These are phyloP conservation scores for Glaucomys volans DNA, from an alignment of 2,113 vertebrate species.

Conservation along the genomic window DNA sequence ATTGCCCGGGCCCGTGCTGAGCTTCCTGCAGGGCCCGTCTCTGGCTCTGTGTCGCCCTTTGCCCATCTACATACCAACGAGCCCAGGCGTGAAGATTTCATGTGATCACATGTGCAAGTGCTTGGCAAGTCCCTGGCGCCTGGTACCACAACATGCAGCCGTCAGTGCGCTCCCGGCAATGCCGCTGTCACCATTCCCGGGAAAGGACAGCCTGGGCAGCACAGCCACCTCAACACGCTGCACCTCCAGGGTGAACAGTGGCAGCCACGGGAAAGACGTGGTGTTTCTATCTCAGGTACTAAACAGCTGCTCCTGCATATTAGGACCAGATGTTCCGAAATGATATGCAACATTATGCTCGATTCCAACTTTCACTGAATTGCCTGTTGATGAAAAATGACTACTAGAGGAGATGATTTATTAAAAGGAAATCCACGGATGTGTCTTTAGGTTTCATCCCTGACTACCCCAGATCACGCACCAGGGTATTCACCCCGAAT, in stretches of 20 bases:
- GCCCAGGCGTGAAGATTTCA: background rate
- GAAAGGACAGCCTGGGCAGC: background rate
- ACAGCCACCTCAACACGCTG: background rate
- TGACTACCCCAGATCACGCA: constrained; percentile 73
- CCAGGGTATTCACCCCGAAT: constrained; percentile 64
- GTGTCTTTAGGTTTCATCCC: constrained; percentile 81
- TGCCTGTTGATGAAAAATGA: constrained; percentile 85
- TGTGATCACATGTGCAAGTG: background rate
- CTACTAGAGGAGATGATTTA: constrained; percentile 84
- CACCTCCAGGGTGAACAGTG: constrained; percentile 71
- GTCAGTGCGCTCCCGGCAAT: background rate
- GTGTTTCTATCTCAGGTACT: constrained; percentile 88
- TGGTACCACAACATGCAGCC: background rate
- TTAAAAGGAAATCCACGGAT: constrained; percentile 81
- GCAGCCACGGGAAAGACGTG: constrained; percentile 76
- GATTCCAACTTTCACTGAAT: constrained; percentile 85
- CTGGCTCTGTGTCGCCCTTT: background rate
- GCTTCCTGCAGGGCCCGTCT: background rate
- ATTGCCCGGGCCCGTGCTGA: background rate
- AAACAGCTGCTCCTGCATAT: constrained; percentile 87
- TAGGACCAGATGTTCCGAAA: constrained; percentile 88
- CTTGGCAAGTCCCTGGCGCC: background rate
- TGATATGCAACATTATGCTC: constrained; percentile 88
- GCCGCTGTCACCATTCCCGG: background rate
- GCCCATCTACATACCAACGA: background rate